Base-by-base conservation (phyloP, 1,140 invertebrate species). In the Heterodera schachtii region DNA sequence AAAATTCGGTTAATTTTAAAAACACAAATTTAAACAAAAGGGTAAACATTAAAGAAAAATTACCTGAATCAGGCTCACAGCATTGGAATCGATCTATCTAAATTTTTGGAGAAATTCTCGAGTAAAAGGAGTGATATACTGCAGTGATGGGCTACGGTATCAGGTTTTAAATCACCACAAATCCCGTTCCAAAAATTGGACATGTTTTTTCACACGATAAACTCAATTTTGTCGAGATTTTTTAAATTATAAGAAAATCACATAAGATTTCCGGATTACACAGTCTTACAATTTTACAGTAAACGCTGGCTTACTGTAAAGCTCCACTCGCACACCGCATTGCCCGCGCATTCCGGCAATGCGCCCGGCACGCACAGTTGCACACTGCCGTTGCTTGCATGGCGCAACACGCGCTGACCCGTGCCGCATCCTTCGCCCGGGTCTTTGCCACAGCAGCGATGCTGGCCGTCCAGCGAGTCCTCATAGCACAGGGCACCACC, bases 21-120 rank as follows among this genome's bases (percentile, higher is more conserved):
- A 31, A 31, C 31, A 31, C 0, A 31, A 31, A 0, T 31, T 31
- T 31, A 31, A 31, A 31, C 31, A 31, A 31, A 31, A 31, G 31
- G 31, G 1, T 31, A 44, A 31, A 44, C 9, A 1, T 66, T 11
- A 9, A 43, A 11, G 21, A 19, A 67, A 31, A 19, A 13, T 19
- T 73, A 86, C 85, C 86, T 70, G 87, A 87, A 75, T 87, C 86
- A 16, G 86, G 75, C 69, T 87, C 86, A 78, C 86, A 87, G 64
- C 86, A 87, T 73, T 87, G 86, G 69, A 87, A 87, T 4, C 84
- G 84, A 80, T 87, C 86, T 76, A 87, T 87, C 16, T 70, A 79
- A 86, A 87, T 52, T 52, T 52, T 52, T 52, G 0, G 6, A 52
- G 6, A 8, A 11, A 52, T 52, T 11, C 49, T 52, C 6, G 49